These are phyloP conservation scores for Eurytoma adleriae DNA, from an alignment of 2,888 invertebrate genomes.

Conservation along the genomic window DNA sequence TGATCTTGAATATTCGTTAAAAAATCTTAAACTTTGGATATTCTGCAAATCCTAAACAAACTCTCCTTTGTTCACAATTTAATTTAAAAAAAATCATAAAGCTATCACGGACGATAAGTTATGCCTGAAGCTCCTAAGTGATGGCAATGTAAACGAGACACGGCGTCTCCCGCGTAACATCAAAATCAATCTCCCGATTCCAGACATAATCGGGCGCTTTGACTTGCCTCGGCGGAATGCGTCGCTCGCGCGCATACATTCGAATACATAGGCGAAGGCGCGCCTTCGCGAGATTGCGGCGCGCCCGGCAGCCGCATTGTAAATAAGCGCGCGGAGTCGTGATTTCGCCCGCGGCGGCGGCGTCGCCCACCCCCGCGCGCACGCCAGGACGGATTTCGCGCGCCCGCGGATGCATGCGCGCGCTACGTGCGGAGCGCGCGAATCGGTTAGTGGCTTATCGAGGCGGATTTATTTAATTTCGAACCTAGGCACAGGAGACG, in stretches of 20 bases:
- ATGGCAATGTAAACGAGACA: too few species aligned
- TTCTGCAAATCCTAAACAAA: too few species aligned
- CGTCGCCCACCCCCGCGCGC: not conserved
- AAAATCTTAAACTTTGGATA: too few species aligned
- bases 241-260: not conserved
- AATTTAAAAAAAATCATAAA: too few species aligned
- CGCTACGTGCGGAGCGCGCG: not conserved
- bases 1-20: too few species aligned
- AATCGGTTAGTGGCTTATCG: conserved; percentile 26
- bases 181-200: conserved; percentile 6
- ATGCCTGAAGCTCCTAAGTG: too few species aligned
- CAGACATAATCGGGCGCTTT: conserved; percentile 19
- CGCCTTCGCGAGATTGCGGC: too few species aligned
- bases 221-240: not conserved
- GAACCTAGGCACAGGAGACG: not conserved
- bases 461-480: conserved; percentile 21
- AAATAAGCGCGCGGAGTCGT: conserved; percentile 31
- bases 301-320: conserved; percentile 14
- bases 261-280: too few species aligned
- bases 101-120: too few species aligned
- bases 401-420: not conserved
- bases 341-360: conserved; percentile 19
- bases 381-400: not conserved
- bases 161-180: not conserved
- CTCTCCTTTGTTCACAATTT: too few species aligned